Base-by-base conservation (phyloP, 2,888 invertebrate species). In the Biston betularia region DNA sequence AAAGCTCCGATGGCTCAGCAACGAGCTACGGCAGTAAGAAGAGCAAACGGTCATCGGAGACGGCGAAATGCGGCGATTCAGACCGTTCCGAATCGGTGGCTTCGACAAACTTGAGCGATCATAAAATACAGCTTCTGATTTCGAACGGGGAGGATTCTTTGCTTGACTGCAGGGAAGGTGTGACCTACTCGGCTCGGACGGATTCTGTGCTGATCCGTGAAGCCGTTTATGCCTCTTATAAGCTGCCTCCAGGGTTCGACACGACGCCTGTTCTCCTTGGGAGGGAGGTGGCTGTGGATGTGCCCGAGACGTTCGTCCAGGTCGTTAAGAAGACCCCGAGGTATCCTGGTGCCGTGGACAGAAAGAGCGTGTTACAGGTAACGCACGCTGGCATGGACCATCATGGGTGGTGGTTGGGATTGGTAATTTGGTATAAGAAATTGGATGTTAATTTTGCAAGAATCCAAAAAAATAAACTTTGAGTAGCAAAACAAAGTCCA, bases 241-340 rank as follows among this genome's bases (percentile, higher is more conserved):
- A 91, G 79, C 84, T 92, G 75, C 93, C 93, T 5, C 89, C 92
- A 6, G 92, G 92, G 59, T 92, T 91, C 75, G 92, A 92, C 74
- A 87, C 95, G 73, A 93, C 94, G 24, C 93, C 93, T 68, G 93
- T 93, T 65, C 84, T 93, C 62, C 85, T 93, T 38, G 93, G 93
- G 14, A 78, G 96, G 70, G 96, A 96, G 86, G 94, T 96, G 94
- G 97, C 98, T 4, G 97, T 98, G 66, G 98, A 98, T 89, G 98
- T 98, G 73, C 98, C 98, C 6, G 97, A 97, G 72, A 96, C 96
- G 81, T 98, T 98, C 92, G 96, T 97, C 73, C 97, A 97, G 82
- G 95, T 96, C 74, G 96, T 96, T 86, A 98, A 98, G 94, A 95
- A 95, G 1, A 95, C 96, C 50, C 96, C 96, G 48, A 95, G 96